phyloP scores from a whole-genome alignment of 2,888 invertebrate genomes.

The Ashinkailepas kermadecensis region DNA sequence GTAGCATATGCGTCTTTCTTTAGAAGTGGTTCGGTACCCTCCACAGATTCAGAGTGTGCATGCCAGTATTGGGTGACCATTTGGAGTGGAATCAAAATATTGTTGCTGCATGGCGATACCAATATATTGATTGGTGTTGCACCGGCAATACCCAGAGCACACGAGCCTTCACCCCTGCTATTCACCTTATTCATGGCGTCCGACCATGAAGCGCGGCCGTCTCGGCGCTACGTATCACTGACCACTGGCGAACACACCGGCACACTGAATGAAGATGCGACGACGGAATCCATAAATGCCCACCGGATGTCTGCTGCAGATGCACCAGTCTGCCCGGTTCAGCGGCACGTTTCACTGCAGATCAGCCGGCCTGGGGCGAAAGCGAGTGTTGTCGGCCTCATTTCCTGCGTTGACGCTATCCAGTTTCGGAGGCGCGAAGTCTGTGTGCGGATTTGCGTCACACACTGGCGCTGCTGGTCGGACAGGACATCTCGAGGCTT shows the following conservation, averaged over 20 bases:
- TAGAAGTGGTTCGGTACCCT: no score
- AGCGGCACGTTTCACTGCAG: neutral
- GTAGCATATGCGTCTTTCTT: no score
- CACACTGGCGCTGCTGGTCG: neutral
- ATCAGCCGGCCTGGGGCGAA: neutral
- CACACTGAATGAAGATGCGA: constrained; percentile 4
- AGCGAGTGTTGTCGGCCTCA: neutral
- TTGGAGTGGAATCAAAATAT: no score
- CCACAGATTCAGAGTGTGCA: no score
- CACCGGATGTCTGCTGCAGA: neutral
- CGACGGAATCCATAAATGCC: neutral
- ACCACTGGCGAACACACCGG: neutral
- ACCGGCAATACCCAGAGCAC: no score
- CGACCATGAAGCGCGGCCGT: neutral
- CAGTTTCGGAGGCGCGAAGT: neutral
- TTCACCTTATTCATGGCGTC: neutral
- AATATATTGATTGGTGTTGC: no score
- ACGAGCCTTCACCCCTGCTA: no score
- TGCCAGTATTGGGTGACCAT: no score
- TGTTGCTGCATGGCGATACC: no score
- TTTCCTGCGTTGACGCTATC: neutral
- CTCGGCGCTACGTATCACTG: neutral
- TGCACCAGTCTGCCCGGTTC: neutral
- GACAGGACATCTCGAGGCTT: no score
- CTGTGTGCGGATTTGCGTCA: neutral